Base-by-base conservation (phyloP, 1,140 invertebrate genomes). In the Lepidurus packardi region DNA sequence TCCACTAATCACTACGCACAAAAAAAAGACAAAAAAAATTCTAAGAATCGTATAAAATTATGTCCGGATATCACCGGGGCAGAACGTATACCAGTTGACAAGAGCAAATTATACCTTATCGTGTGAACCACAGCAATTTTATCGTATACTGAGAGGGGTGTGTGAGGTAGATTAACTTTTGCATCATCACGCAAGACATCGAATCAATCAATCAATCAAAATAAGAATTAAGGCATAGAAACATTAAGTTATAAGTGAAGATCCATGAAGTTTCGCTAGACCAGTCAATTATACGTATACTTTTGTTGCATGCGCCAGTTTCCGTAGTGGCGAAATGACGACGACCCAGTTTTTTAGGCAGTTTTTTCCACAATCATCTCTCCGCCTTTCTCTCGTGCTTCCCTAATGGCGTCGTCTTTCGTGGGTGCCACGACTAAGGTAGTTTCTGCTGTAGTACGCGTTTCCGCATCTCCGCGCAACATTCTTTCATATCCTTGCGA, bases 401-500 rank as follows among this genome's bases (percentile, higher is more conserved):
- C 53, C 53, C 53, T 65, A 16, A 65, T 65, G 53, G 53, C 53
- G 21, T 65, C 53, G 53, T 65, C 53, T 65, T 65, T 65, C n/a
- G 53, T 7, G 21, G 53, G 16, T 65, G 53, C 53, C 53, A 65
- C 21, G 7, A 65, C 53, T 16, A 65, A 65, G 10, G 75, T 44
- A 8, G 24, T 77, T 43, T 77, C 75, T 25, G 75, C 25, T 43
- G 75, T 25, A 21, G 43, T 43, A 41, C 43, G 47, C 34, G 75
- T 25, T 77, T 77, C 77, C 7, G 77, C 21, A 24, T 47, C 43
- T 10, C 24, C 53, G 78, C 78, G 78, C 44, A 78, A 45, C 73
- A 78, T 74, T 13, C 78, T 73, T 25, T 78, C 78, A 74, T 78
- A 78, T 9, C 73, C 73, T 74, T 78, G 78, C 16, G 78, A 78